These are phyloP conservation scores for Pangasianodon gigas DNA, from an alignment of 2,113 vertebrate species.

Conservation along the genomic window DNA sequence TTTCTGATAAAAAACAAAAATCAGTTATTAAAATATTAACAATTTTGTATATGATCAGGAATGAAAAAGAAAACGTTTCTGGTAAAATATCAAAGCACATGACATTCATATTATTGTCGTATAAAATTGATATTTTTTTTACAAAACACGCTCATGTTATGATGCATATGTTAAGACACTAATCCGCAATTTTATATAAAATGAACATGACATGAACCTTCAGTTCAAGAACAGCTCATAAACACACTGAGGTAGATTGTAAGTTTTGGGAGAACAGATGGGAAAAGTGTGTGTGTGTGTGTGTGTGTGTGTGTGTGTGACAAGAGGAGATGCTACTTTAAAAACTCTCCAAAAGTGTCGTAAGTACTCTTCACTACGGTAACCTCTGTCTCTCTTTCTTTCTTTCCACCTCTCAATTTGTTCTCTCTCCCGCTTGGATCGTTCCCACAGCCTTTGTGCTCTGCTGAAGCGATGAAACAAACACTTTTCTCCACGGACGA, in stretches of 20 bases:
- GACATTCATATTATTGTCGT: not conserved
- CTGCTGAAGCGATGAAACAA: conserved; percentile 50
- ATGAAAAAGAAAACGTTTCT: not conserved
- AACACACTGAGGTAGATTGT: not conserved
- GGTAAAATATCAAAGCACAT: no score
- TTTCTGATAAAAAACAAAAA: not conserved
- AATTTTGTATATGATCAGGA: not conserved
- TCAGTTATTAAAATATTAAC: not conserved
- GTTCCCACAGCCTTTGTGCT: conserved; percentile 29
- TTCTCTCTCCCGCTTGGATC: not conserved
- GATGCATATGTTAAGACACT: not conserved
- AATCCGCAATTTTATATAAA: not conserved
- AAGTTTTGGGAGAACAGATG: not conserved
- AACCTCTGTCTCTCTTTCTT: conserved; percentile 36
- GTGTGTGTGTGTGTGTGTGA: not conserved
- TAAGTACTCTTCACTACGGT: conserved; percentile 54
- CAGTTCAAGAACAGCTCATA: not conserved
- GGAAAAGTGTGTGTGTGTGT: conserved; percentile 2
- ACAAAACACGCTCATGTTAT: no score
- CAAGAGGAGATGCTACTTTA: not conserved
- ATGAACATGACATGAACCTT: not conserved
- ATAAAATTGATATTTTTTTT: no score
- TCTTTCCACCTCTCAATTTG: not conserved
- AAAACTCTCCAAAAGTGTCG: conserved; percentile 41
- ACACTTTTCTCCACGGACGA: conserved; percentile 53